Conservation (phyloP, 2,888 invertebrate genomes). For the Stenichneumon culpator region DNA sequence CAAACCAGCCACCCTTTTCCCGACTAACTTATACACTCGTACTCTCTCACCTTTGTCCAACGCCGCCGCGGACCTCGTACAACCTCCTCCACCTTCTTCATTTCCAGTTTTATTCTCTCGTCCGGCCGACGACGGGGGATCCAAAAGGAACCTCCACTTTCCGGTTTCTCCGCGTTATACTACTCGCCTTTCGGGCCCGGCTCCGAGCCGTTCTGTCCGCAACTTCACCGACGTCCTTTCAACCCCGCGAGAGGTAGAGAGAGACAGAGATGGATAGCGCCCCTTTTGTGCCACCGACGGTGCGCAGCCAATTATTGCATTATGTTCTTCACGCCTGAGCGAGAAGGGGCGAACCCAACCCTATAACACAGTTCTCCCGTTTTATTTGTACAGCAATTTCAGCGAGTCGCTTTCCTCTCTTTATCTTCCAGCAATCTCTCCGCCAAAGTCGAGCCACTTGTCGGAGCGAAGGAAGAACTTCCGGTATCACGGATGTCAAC, state of each 20-base stretch:
- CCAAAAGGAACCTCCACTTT: constrained; percentile 58
- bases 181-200: constrained; percentile 35
- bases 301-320: constrained; percentile 69
- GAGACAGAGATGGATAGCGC: constrained; percentile 2
- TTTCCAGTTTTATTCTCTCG: constrained; percentile 58
- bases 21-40: constrained; percentile 12
- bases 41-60: constrained; percentile 54
- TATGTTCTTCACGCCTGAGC: constrained; percentile 56
- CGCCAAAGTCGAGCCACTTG: constrained; percentile 19
- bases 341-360: constrained; percentile 26
- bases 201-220: constrained; percentile 31
- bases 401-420: constrained; percentile 19
- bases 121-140: constrained; percentile 38
- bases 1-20: constrained; percentile 8
- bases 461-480: constrained; percentile 7
- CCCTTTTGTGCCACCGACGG: constrained; percentile 30
- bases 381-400: constrained; percentile 36
- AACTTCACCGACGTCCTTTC: constrained; percentile 37
- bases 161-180: constrained; percentile 42
- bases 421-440: constrained; percentile 42
- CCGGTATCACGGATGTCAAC: background rate
- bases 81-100: constrained; percentile 32
- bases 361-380: background rate
- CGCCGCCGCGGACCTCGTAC: background rate
- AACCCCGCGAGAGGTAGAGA: constrained; percentile 15